Evolutionary conservation across 2,797 vertebrate genomes (phyloP).

Genomic region (Catharus ustulatus): DNA sequence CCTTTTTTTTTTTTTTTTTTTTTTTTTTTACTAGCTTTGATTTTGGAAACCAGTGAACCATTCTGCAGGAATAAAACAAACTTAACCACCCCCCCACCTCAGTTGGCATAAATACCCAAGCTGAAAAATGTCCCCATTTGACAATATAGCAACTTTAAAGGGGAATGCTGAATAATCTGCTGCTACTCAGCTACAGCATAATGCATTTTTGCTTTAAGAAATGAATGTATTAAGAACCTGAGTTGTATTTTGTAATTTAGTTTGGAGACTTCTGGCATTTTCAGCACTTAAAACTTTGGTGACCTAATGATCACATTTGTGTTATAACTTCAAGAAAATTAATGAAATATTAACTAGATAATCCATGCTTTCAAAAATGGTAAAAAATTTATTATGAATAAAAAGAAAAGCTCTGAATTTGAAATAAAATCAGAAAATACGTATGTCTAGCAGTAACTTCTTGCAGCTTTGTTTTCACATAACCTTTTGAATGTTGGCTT

Average conservation of each 20-base stretch:
- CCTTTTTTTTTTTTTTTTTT: background rate
- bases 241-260: background rate
- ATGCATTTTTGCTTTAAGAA: background rate
- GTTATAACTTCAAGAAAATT: background rate
- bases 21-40: background rate
- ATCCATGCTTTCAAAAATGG: background rate
- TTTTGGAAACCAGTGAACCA: background rate
- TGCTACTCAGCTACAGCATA: background rate
- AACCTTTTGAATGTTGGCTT: background rate
- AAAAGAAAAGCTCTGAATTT: background rate
- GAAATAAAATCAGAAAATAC: background rate
- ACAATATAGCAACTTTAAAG: background rate
- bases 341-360: constrained; percentile 1
- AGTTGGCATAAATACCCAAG: background rate
- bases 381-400: background rate
- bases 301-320: background rate
- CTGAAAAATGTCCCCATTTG: background rate
- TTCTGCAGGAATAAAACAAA: background rate
- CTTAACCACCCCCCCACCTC: background rate
- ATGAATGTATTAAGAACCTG: background rate
- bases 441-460: background rate
- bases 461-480: background rate
- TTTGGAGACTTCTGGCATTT: background rate
- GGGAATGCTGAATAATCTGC: background rate
- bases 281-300: background rate